Conservation (phyloP, 2,113 vertebrate species). For the Tringa solitaria region DNA sequence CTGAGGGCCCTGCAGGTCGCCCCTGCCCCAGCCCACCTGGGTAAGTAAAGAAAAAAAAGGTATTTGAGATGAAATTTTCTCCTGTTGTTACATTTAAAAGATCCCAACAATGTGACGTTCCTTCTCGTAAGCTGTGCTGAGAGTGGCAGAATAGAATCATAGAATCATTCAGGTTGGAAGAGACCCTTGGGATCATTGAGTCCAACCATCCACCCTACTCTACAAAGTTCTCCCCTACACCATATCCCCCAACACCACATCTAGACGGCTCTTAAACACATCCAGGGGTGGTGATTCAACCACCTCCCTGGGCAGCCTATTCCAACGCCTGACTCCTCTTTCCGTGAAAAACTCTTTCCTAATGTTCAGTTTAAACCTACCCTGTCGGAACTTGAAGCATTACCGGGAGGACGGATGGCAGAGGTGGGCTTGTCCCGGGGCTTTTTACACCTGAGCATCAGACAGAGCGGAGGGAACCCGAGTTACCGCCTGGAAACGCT, state of each 20-base stretch:
- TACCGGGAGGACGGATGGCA: accelerated
- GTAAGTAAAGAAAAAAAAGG: neutral
- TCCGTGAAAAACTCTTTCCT: no score
- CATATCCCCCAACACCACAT: no score
- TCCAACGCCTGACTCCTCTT: no score
- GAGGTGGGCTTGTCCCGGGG: neutral
- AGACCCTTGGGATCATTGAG: no score
- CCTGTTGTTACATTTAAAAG: neutral
- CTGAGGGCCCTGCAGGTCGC: neutral
- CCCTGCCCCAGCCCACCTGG: neutral
- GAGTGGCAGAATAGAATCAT: accelerated
- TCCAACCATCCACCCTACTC: no score
- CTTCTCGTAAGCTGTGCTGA: neutral
- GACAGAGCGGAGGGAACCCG: neutral
- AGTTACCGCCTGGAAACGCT: accelerated
- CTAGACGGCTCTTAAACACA: no score
- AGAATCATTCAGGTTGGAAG: no score
- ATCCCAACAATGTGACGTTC: neutral
- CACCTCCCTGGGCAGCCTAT: no score
- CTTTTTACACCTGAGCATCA: neutral
- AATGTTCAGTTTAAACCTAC: no score
- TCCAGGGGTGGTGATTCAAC: no score
- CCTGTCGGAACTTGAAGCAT: neutral
- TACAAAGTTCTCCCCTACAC: no score
- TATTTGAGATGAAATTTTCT: neutral